Evolutionary conservation across 2,113 vertebrate species (phyloP).

Genomic region (Tachysurus fulvidraco): DNA sequence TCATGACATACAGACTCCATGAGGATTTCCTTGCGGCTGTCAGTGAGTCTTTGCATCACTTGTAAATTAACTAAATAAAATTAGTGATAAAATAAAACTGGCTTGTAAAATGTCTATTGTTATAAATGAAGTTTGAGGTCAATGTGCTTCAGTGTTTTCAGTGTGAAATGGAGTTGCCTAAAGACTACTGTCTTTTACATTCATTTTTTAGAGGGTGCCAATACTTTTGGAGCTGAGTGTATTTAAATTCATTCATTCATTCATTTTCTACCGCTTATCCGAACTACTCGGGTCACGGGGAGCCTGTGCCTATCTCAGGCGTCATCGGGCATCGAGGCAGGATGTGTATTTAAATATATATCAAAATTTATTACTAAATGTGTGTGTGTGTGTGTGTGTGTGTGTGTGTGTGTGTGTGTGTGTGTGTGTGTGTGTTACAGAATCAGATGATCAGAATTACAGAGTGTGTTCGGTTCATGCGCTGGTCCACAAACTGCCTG

Average conservation of each 20-base stretch:
- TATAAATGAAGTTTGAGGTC: background rate
- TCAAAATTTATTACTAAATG: too few species aligned
- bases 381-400: slow-evolving; percentile 11
- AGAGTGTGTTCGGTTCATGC: slow-evolving; percentile 91
- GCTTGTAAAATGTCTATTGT: background rate
- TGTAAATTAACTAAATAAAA: background rate
- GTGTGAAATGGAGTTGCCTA: background rate
- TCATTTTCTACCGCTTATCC: background rate
- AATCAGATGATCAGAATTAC: slow-evolving; percentile 96
- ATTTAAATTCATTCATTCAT: background rate
- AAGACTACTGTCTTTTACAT: fast-evolving
- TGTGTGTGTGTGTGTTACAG: slow-evolving; percentile 65
- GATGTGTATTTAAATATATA: background rate
- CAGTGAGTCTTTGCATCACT: slow-evolving; percentile 78
- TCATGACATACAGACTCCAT: slow-evolving; percentile 94
- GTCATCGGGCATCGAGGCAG: too few species aligned
- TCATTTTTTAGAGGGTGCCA: background rate
- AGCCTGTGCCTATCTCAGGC: too few species aligned
- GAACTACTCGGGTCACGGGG: too few species aligned
- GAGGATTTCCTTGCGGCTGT: slow-evolving; percentile 95
- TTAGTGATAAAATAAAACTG: background rate
- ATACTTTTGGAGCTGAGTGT: background rate
- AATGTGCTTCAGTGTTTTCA: background rate
- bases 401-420: background rate
- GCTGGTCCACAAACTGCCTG: slow-evolving; percentile 87